Base-by-base conservation (phyloP, 1,140 invertebrate genomes). In the Gryllus bimaculatus region DNA sequence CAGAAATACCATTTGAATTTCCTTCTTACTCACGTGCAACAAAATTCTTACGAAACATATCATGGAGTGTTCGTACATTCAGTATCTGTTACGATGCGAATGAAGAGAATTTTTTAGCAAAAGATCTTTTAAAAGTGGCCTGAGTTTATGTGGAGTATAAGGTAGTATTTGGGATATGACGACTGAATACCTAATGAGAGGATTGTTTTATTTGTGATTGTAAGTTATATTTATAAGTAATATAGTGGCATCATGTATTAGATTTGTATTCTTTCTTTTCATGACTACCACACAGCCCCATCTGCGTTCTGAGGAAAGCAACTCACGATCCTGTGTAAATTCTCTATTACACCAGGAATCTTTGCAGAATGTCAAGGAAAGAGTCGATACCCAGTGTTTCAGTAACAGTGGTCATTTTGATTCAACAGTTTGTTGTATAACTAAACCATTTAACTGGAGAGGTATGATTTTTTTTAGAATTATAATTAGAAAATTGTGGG, bases 31-130 rank as follows among this genome's bases (percentile, higher is more conserved):
- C 91, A 8, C 89, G 91, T 82, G 85, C 86, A 26, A 89, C 75
- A 93, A 92, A 85, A 88, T 88, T 13, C 87, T 98, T 94, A 97
- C 86, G 96, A 99, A 90, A 98, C 97, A 0, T 99, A 98, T 85
- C 96, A 98, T 87, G 97, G 97, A 2, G 96, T 98, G 8, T 98
- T 98, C 86, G 94, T 99, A 95, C 85, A 93, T 99, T 78, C 96
- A 96, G 84, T 99, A 98, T 85, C 88, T 90, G 76, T 87, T 98
- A 12, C 92, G 91, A 82, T 96, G 95, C 84, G 95, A 96, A 92
- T 98, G 85, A 98, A 96, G 86, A 88, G 96, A 81, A 95, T 73
- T 93, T 99, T 83, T 87, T 99, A 0, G 94, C 93, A 80, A 98
- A 98, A 86, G 95, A 96, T 82, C 85, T 96, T 7, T 81, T 87